Conservation (phyloP, 2,797 vertebrate genomes). For the Myotis pilosus region DNA sequence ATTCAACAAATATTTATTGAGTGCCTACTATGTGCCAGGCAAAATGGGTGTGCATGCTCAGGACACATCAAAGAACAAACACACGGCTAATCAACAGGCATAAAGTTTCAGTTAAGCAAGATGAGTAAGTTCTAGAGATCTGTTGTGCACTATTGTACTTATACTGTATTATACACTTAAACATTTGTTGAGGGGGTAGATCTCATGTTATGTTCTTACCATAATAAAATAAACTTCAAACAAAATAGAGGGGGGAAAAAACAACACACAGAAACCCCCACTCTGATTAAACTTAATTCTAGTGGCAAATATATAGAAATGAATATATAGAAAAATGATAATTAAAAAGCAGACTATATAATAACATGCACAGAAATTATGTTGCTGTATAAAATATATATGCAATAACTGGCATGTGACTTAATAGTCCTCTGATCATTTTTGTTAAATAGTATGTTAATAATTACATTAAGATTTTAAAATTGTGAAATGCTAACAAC, state of each 20-base stretch:
- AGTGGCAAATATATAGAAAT: background rate
- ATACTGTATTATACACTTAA: background rate
- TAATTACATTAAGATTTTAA: background rate
- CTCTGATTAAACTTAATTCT: slow-evolving; percentile 1
- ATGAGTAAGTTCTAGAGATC: background rate
- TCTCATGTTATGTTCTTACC: background rate
- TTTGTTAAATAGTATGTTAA: background rate
- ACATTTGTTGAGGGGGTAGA: background rate
- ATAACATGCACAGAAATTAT: background rate
- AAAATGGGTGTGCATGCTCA: background rate
- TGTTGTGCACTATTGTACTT: background rate
- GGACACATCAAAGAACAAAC: background rate
- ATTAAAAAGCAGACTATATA: background rate
- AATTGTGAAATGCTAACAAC: background rate
- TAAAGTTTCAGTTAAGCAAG: background rate
- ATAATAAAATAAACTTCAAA: background rate
- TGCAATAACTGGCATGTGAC: background rate
- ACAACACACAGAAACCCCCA: background rate
- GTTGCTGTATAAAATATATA: background rate
- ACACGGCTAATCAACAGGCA: background rate
- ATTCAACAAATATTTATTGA: slow-evolving; percentile 10
- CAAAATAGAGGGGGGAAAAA: background rate
- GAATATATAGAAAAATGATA: background rate
- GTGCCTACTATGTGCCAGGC: background rate
- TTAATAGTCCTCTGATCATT: slow-evolving; percentile 21